These are phyloP conservation scores for Psilopsiagon aymara DNA, from an alignment of 2,113 vertebrate genomes.

Conservation along the genomic window DNA sequence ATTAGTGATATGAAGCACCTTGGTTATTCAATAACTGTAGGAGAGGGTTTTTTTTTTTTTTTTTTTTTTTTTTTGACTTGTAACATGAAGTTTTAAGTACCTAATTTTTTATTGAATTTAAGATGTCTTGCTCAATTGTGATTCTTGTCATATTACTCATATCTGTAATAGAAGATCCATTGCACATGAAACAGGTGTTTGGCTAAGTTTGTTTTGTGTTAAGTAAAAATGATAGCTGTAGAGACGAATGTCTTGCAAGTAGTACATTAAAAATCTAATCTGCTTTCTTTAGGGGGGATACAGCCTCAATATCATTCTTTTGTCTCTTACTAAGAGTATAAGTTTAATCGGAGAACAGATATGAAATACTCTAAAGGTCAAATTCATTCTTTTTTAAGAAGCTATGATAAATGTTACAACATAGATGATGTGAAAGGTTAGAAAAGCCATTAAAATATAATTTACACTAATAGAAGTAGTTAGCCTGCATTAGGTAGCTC, in stretches of 20 bases:
- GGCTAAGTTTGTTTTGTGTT: background rate
- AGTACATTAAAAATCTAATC: background rate
- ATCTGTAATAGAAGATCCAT: background rate
- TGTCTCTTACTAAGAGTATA: background rate
- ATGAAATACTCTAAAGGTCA: background rate
- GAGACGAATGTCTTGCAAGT: background rate
- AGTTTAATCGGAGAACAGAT: background rate
- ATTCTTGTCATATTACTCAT: conserved; percentile 25
- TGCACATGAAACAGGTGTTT: background rate
- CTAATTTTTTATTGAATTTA: background rate
- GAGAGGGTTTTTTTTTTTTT: background rate
- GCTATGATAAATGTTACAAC: background rate
- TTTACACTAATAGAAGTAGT: background rate
- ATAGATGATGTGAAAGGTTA: background rate
- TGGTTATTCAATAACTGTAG: conserved; percentile 15
- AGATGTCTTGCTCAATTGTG: background rate
- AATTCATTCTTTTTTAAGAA: background rate
- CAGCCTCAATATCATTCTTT: background rate
- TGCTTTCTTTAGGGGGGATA: background rate
- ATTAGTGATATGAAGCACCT: conserved; percentile 68
- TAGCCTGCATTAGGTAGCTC: background rate
- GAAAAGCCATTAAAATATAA: conserved; percentile 16
- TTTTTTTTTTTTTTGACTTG: conserved; percentile 2
- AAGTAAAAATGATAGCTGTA: background rate
- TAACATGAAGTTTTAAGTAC: conserved; percentile 33